These are phyloP conservation scores for Pissodes strobi DNA, from an alignment of 1,140 invertebrate genomes.

Conservation along the genomic window DNA sequence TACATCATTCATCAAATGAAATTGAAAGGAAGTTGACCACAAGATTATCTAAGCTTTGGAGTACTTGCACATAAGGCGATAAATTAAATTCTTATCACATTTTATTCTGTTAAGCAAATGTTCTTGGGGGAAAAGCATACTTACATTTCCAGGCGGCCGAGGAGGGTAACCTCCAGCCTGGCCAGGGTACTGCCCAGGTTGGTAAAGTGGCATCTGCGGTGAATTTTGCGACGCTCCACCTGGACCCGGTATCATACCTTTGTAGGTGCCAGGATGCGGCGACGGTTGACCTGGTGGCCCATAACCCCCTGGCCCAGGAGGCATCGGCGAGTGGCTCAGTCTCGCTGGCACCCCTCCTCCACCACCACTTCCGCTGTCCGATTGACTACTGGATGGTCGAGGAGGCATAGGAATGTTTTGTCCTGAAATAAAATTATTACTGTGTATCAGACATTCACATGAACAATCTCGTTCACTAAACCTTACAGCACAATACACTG, in stretches of 20 bases:
- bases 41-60: no score
- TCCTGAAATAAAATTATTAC: no score
- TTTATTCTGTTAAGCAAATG: background rate
- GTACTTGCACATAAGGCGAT: no score
- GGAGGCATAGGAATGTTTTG: conserved; percentile 92
- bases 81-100: no score
- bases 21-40: no score
- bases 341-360: conserved; percentile 56
- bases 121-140: conserved; percentile 50
- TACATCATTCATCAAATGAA: no score
- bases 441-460: no score
- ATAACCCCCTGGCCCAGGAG: conserved; percentile 68
- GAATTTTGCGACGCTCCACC: conserved; percentile 44
- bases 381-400: conserved; percentile 86
- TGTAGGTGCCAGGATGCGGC: conserved; percentile 68
- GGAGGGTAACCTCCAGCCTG: conserved; percentile 59
- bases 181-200: conserved; percentile 61
- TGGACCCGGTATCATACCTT: conserved; percentile 60
- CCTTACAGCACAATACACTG: no score
- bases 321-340: conserved; percentile 77
- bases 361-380: conserved; percentile 74
- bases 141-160: conserved; percentile 58
- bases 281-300: conserved; percentile 61
- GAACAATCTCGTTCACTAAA: no score
- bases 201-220: conserved; percentile 61